Conservation (phyloP, 2,797 vertebrate species). For the Acanthiza pusilla region DNA sequence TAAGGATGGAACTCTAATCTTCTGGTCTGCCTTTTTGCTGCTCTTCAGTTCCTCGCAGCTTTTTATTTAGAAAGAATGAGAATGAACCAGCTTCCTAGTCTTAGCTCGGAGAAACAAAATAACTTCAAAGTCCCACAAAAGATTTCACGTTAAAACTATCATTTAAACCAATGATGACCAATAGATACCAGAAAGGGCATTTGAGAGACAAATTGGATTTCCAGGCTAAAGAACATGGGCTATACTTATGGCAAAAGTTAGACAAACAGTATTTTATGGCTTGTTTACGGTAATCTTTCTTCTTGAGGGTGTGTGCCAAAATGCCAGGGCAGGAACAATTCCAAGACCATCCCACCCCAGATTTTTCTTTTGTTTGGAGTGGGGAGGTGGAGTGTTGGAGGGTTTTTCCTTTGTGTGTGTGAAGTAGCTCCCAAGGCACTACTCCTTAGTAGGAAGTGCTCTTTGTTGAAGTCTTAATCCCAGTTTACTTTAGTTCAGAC, state of each 20-base stretch:
- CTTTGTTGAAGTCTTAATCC: neutral
- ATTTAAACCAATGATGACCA: neutral
- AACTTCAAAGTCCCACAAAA: neutral
- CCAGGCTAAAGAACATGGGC: neutral
- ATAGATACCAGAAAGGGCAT: neutral
- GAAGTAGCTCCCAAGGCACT: neutral
- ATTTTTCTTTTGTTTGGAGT: neutral
- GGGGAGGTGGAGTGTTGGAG: too few species aligned
- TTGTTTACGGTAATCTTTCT: neutral
- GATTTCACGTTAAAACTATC: neutral
- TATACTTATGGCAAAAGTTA: neutral
- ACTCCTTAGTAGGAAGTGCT: neutral
- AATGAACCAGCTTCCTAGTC: neutral
- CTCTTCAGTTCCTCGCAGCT: neutral
- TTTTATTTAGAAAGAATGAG: neutral
- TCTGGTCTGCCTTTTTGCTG: neutral
- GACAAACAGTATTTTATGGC: neutral
- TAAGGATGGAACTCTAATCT: neutral
- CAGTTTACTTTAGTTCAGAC: neutral
- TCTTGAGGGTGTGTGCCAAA: neutral
- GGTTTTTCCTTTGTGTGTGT: neutral
- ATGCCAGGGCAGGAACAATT: neutral
- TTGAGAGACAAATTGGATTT: neutral
- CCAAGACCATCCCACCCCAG: neutral
- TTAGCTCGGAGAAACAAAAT: neutral